Percentiles rank a stretch among this genome's conserved stretches.
Evolutionary conservation across 2,888 invertebrate genomes (phyloP).

Genomic region (Drosophila rubida): DNA sequence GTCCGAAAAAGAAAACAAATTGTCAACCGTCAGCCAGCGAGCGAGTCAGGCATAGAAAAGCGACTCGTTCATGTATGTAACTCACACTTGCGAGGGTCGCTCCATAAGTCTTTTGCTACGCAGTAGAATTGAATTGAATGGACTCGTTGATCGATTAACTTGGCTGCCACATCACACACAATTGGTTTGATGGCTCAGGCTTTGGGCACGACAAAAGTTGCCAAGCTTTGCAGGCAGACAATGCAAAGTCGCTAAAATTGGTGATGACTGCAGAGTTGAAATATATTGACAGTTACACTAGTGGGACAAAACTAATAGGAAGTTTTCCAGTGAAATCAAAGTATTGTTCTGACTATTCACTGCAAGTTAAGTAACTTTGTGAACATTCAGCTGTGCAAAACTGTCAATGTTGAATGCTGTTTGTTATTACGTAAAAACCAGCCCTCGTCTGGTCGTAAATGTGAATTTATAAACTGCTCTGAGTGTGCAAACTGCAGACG

Average conservation of each 20-base stretch:
- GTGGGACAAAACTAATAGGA: no score
- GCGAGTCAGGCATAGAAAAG: constrained; percentile 32
- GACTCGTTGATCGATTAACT: not conserved
- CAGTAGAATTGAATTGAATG: not conserved
- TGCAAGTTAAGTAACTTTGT: no score
- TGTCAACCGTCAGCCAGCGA: constrained; percentile 42
- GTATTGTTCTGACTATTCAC: no score
- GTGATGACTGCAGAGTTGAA: not conserved
- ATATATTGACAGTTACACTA: no score
- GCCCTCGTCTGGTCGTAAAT: not conserved
- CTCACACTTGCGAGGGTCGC: constrained; percentile 7
- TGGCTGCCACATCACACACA: not conserved
- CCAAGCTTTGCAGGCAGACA: not conserved
- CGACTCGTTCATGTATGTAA: constrained; percentile 3
- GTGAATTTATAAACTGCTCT: constrained; percentile 5
- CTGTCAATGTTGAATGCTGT: no score
- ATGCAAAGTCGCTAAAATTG: not conserved
- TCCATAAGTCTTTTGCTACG: not conserved
- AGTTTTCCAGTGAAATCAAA: no score
- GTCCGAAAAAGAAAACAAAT: constrained; percentile 50
- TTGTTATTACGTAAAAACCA: no score
- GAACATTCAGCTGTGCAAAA: no score
- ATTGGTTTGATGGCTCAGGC: not conserved
- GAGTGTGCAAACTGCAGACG: not conserved
- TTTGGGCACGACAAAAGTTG: not conserved